These are phyloP conservation scores for Melanophora roralis DNA, from an alignment of 2,888 invertebrate species.

Conservation along the genomic window DNA sequence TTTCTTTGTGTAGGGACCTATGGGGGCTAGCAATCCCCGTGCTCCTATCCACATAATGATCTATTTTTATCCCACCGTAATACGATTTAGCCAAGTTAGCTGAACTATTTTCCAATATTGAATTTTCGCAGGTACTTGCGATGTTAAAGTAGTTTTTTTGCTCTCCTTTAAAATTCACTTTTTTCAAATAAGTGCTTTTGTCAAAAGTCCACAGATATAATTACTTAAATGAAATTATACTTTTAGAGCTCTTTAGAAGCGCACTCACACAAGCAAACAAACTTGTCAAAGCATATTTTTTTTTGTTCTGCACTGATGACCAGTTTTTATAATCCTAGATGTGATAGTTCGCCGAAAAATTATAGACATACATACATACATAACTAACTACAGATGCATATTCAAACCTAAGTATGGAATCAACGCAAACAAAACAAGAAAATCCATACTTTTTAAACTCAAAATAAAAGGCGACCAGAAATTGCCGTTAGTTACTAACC, in stretches of 20 bases:
- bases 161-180: too few species aligned
- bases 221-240: neutral
- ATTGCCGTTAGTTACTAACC: slow-evolving; percentile 56
- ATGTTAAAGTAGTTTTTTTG: too few species aligned
- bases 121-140: too few species aligned
- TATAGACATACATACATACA: slow-evolving; percentile 18
- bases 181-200: too few species aligned
- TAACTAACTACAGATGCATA: neutral
- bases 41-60: too few species aligned
- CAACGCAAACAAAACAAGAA: neutral
- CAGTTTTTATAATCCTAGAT: slow-evolving; percentile 40
- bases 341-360: slow-evolving; percentile 19
- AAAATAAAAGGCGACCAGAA: slow-evolving; percentile 56
- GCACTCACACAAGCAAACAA: slow-evolving; percentile 20
- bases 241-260: neutral
- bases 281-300: slow-evolving; percentile 11
- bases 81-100: too few species aligned
- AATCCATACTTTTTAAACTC: slow-evolving; percentile 2
- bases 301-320: slow-evolving; percentile 14
- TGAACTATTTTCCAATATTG: too few species aligned
- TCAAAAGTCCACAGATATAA: too few species aligned
- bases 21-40: too few species aligned
- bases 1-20: too few species aligned
- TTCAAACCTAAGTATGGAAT: too few species aligned
- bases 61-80: too few species aligned